Conservation (phyloP, 2,113 vertebrate genomes). For the Gulo gulo region DNA sequence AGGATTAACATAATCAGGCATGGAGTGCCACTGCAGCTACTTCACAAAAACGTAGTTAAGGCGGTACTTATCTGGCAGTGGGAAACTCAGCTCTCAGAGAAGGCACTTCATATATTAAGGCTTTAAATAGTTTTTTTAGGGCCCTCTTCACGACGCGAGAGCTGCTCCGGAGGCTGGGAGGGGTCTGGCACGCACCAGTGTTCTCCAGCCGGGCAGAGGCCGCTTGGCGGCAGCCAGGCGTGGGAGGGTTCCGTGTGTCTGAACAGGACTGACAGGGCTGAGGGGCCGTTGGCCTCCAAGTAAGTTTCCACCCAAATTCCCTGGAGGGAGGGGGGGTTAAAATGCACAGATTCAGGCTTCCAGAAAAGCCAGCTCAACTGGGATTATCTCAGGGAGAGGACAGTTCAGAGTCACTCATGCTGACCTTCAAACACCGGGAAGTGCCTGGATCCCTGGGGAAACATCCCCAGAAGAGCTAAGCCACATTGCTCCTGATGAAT, state of each 20-base stretch:
- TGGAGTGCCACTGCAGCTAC: conserved; percentile 57
- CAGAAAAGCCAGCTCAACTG: conserved; percentile 49
- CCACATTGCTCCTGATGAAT: neutral
- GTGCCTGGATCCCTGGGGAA: neutral
- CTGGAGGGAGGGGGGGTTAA: neutral
- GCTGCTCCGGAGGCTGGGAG: conserved; percentile 16
- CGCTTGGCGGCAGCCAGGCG: neutral
- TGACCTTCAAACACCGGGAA: conserved; percentile 52
- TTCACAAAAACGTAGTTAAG: conserved; percentile 72
- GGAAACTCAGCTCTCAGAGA: conserved; percentile 66
- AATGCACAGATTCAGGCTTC: conserved; percentile 12
- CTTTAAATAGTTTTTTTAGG: conserved; percentile 74
- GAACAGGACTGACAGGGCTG: neutral
- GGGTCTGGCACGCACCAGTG: neutral
- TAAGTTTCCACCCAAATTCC: neutral
- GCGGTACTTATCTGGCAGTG: conserved; percentile 70
- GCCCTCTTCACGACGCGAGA: conserved; percentile 68
- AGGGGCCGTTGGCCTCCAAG: conserved; percentile 15
- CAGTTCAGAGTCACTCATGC: conserved; percentile 45
- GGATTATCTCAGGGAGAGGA: conserved; percentile 31
- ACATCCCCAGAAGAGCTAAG: neutral
- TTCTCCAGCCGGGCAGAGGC: neutral
- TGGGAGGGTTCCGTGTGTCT: neutral
- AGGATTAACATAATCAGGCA: conserved; percentile 75
- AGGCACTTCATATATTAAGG: conserved; percentile 65